A percentile compares a stretch with the other conserved stretches of the same genome.
These are phyloP conservation scores for Phyllostomus discolor DNA, from an alignment of 2,113 vertebrate genomes.

Conservation along the genomic window DNA sequence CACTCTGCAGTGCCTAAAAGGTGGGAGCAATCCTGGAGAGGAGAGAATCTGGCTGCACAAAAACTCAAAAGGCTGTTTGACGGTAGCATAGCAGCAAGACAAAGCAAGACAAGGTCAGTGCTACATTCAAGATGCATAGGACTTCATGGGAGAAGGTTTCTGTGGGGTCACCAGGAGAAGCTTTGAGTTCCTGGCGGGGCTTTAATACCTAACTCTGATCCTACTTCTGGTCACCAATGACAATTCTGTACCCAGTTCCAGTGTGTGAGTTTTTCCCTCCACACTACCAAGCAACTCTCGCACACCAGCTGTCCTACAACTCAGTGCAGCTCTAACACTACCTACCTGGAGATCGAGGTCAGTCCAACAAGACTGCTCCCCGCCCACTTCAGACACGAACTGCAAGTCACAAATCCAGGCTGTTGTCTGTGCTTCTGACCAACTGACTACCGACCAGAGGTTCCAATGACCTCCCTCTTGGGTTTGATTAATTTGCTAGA, in stretches of 20 bases:
- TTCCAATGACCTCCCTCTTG: neutral
- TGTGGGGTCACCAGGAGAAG: neutral
- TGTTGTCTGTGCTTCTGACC: neutral
- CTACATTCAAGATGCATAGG: neutral
- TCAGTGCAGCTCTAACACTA: neutral
- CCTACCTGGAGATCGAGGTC: neutral
- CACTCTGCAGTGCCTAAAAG: rapidly evolving
- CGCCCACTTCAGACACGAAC: neutral
- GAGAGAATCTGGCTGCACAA: neutral
- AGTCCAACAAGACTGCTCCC: neutral
- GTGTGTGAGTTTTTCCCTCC: neutral
- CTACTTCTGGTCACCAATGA: neutral
- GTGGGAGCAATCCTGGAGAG: neutral
- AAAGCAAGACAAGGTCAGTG: neutral
- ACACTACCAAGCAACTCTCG: neutral
- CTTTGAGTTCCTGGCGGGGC: neutral
- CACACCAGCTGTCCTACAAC: neutral
- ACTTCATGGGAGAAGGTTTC: neutral
- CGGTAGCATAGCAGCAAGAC: neutral
- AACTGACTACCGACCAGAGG: neutral
- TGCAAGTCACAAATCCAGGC: neutral
- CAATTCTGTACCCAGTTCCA: neutral
- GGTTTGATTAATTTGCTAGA: neutral
- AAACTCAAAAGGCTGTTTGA: neutral
- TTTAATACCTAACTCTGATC: neutral